Evolutionary conservation across 2,888 invertebrate species (phyloP), one percentile per base, ranked within the genome.

Genomic region (Unio delphinus): DNA sequence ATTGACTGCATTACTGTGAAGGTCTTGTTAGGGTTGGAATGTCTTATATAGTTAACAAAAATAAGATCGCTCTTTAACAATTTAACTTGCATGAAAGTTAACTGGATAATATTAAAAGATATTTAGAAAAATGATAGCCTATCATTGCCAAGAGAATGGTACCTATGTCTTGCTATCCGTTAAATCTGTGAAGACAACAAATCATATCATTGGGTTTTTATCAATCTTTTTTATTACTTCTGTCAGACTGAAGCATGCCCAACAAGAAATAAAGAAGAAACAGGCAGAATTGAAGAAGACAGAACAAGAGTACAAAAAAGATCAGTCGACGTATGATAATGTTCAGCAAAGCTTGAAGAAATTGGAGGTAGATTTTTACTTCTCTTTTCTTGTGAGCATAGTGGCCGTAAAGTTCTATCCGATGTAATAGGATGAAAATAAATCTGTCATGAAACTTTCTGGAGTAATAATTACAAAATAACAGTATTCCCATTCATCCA

Each of bases 261-360:
- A 88, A 68, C 80, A 88, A 66, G 89, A 90, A 55, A 90, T 97
- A 28, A 92, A 91, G 67, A 91, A 92, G 59, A 94, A 95, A 83
- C 92, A 94, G 87, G 90, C 90, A 20, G 94, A 95, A 79, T 91
- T 94, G 83, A 92, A 93, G 71, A 91, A 92, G 67, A 94, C 93
- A 75, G 93, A 94, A 76, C 91, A 92, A 3, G 94, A 94, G 74
- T 94, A 93, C 87, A 91, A 92, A 65, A 89, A 92, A 68, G 95
- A 95, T 84, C 92, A 92, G 84, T 90, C 90, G 23, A 79, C 79
- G 67, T 91, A 94, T 60, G 92, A 92, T 15, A 90, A 91, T 20
- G 91, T 93, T 75, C 78, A 87, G 65, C 85, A 89, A 72, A 87
- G 86, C 82, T 86, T 89, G 28, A 80, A 87, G 30, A 88, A 85